Percentiles rank a stretch among this genome's conserved stretches.
phyloP scores from a whole-genome alignment of 1,140 invertebrate genomes.

The Lasioglossum baleicum region DNA sequence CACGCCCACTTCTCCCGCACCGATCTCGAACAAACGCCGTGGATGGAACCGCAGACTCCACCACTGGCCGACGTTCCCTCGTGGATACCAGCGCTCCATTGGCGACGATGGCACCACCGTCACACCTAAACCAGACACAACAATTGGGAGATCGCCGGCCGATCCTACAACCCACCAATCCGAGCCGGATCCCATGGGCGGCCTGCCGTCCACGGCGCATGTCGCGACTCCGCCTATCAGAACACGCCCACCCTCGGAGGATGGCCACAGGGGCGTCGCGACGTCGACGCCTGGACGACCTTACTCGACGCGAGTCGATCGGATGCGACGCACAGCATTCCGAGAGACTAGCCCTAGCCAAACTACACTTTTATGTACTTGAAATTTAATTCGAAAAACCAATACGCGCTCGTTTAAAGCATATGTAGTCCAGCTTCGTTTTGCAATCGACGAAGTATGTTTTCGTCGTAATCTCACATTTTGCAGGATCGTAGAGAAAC shows the following conservation, averaged over 20 bases:
- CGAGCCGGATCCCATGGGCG: constrained; percentile 22
- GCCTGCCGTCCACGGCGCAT: constrained; percentile 40
- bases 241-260: constrained; percentile 22
- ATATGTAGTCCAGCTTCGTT: too few species aligned
- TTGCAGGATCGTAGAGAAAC: too few species aligned
- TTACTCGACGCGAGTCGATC: too few species aligned
- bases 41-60: background rate
- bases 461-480: too few species aligned
- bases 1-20: constrained; percentile 36
- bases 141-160: constrained; percentile 38
- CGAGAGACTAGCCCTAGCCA: too few species aligned
- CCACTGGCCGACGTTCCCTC: constrained; percentile 36
- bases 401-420: too few species aligned
- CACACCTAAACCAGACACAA: background rate
- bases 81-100: constrained; percentile 68
- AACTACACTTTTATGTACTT: too few species aligned
- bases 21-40: background rate
- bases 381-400: too few species aligned
- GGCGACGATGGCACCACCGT: constrained; percentile 28
- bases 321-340: too few species aligned
- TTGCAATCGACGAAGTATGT: too few species aligned
- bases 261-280: constrained; percentile 13
- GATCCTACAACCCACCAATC: background rate
- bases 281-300: background rate
- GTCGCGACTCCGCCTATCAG: constrained; percentile 15